Evolutionary conservation across 2,888 invertebrate genomes (phyloP).

Genomic region (Heliconius hortense): DNA sequence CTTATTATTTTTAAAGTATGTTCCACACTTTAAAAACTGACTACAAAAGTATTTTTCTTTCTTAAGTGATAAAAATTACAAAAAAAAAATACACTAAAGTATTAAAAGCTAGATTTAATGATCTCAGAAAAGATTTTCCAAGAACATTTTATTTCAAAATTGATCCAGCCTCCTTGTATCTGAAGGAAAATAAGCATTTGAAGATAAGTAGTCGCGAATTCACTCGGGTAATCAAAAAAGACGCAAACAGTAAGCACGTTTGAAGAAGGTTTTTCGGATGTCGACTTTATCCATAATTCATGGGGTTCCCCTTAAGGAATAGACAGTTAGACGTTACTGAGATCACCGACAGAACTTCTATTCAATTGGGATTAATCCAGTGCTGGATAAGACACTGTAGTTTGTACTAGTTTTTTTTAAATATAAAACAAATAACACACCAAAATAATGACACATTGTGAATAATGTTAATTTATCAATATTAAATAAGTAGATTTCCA

Average conservation of each 20-base stretch:
- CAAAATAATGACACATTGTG: background rate
- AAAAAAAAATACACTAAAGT: too few relatives aligned
- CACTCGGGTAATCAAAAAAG: slow-evolving; percentile 41
- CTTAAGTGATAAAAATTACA: too few relatives aligned
- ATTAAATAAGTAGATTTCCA: too few relatives aligned
- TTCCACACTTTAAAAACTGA: too few relatives aligned
- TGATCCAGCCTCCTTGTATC: slow-evolving; percentile 7
- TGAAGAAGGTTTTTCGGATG: slow-evolving; percentile 50
- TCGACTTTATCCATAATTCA: slow-evolving; percentile 58
- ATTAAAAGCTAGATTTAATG: background rate
- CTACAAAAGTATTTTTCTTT: too few relatives aligned
- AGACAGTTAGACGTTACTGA: slow-evolving; percentile 55
- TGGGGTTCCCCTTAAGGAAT: slow-evolving; percentile 52
- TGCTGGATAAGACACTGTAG: slow-evolving; percentile 28
- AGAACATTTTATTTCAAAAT: slow-evolving; percentile 1
- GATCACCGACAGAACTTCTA: slow-evolving; percentile 54
- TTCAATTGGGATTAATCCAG: slow-evolving; percentile 47
- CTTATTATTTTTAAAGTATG: too few relatives aligned
- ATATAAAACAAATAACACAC: background rate
- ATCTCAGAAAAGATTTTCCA: background rate
- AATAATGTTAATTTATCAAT: too few relatives aligned
- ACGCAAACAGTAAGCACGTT: slow-evolving; percentile 41
- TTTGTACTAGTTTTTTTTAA: background rate
- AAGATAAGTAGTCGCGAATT: slow-evolving; percentile 31
- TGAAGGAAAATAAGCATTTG: slow-evolving; percentile 12